phyloP scores from a whole-genome alignment of 2,113 vertebrate genomes.

The Tachycineta bicolor region DNA sequence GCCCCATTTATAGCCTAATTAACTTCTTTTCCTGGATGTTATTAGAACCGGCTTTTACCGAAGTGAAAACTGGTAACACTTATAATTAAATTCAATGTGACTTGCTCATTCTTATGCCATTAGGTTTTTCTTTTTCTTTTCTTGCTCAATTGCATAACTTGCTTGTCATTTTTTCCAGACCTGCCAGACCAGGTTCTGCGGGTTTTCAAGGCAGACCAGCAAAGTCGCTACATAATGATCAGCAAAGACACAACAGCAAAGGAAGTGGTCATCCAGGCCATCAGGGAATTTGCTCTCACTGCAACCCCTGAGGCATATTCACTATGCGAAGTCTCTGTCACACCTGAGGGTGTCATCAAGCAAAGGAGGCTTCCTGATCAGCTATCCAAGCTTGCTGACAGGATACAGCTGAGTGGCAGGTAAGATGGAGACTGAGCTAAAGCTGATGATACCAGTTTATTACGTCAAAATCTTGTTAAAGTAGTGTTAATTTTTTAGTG shows the following conservation, averaged over 20 bases:
- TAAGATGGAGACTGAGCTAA: slow-evolving; percentile 34
- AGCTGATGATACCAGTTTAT: background rate
- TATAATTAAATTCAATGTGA: background rate
- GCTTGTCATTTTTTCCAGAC: slow-evolving; percentile 72
- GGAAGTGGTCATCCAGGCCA: slow-evolving; percentile 94
- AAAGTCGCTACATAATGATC: slow-evolving; percentile 99
- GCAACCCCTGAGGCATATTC: slow-evolving; percentile 91
- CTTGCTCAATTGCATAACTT: background rate
- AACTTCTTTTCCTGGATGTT: background rate
- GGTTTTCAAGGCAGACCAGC: slow-evolving; percentile 97
- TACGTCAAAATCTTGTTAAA: background rate
- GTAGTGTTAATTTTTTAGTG: background rate
- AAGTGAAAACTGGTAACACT: background rate
- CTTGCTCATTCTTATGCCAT: background rate
- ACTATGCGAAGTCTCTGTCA: slow-evolving; percentile 95
- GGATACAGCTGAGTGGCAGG: slow-evolving; percentile 97
- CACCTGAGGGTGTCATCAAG: slow-evolving; percentile 96
- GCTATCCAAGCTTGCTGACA: slow-evolving; percentile 94
- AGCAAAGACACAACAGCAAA: slow-evolving; percentile 97
- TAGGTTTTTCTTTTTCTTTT: background rate
- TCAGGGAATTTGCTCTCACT: slow-evolving; percentile 94
- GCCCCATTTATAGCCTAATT: background rate
- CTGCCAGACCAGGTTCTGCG: slow-evolving; percentile 94
- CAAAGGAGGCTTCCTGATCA: slow-evolving; percentile 95
- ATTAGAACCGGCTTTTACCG: background rate